phyloP scores from a whole-genome alignment of 2,888 invertebrate genomes.

The Sturmia bella region DNA sequence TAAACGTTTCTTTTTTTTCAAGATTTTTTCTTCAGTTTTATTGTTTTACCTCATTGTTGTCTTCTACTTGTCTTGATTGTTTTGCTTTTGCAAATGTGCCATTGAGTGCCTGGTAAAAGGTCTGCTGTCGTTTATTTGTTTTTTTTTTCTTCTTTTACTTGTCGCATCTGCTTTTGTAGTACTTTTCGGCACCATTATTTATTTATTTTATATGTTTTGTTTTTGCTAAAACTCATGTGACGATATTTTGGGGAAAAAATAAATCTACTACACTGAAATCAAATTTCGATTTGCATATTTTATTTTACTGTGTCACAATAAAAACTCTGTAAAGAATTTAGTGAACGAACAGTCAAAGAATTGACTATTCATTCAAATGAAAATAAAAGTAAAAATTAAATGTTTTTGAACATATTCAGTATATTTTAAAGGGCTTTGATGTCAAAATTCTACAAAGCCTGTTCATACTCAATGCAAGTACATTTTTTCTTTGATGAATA shows the following conservation, averaged over 20 bases:
- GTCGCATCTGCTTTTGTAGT: conserved; percentile 23
- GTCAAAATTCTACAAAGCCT: too few relatives aligned
- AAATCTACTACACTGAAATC: not conserved
- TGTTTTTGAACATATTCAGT: not conserved
- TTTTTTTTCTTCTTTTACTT: conserved; percentile 26
- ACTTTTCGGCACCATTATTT: conserved; percentile 20
- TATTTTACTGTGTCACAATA: conserved; percentile 1
- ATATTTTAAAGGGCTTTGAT: not conserved
- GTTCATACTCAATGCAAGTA: too few relatives aligned
- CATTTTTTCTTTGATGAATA: too few relatives aligned
- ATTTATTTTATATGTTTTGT: not conserved
- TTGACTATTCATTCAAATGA: conserved; percentile 29
- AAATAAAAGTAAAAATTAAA: conserved; percentile 39
- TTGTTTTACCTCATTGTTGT: conserved; percentile 19
- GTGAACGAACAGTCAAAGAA: conserved; percentile 21
- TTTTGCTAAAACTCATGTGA: conserved; percentile 36
- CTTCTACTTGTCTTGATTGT: conserved; percentile 29
- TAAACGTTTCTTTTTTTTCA: conserved; percentile 9
- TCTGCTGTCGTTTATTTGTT: conserved; percentile 32
- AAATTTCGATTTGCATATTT: conserved; percentile 49
- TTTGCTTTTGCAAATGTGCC: conserved; percentile 50
- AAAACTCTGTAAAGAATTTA: conserved; percentile 4
- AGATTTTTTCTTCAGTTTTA: conserved; percentile 28
- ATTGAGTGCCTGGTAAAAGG: conserved; percentile 62
- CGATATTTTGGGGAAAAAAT: conserved; percentile 20